phyloP scores from a whole-genome alignment of 2,113 vertebrate species.

The Dipodomys stephensi region DNA sequence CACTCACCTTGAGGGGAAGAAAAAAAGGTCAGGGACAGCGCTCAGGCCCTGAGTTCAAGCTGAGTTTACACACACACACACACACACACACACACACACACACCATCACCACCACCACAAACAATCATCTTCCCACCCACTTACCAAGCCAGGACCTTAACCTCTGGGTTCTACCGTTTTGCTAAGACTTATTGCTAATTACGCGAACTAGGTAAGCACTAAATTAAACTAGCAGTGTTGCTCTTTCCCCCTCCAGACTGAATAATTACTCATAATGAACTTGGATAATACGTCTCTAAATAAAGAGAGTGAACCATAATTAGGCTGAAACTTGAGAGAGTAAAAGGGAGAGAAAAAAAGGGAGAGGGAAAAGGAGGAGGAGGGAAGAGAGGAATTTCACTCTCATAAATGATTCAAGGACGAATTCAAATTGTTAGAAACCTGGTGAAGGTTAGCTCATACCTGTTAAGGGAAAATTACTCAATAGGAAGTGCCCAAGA shows the following conservation, averaged over 20 bases:
- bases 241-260: conserved; percentile 65
- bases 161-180: conserved; percentile 36
- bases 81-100: too few species aligned
- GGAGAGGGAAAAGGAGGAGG: too few species aligned
- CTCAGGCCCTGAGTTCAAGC: too few species aligned
- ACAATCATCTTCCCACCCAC: background rate
- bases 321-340: conserved; percentile 54
- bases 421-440: conserved; percentile 16
- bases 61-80: too few species aligned
- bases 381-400: too few species aligned
- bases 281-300: conserved; percentile 65
- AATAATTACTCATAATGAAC: conserved; percentile 71
- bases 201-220: conserved; percentile 77
- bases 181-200: conserved; percentile 76
- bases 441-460: too few species aligned
- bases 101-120: too few species aligned
- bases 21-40: too few species aligned
- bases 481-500: too few species aligned
- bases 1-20: too few species aligned
- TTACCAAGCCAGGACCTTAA: background rate
- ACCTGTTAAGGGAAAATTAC: too few species aligned
- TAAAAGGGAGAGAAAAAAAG: too few species aligned
- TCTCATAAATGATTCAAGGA: background rate
- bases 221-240: conserved; percentile 67
- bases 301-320: conserved; percentile 66